Evolutionary conservation across 2,797 vertebrate species (phyloP).

Genomic region (Muscicapa striata): DNA sequence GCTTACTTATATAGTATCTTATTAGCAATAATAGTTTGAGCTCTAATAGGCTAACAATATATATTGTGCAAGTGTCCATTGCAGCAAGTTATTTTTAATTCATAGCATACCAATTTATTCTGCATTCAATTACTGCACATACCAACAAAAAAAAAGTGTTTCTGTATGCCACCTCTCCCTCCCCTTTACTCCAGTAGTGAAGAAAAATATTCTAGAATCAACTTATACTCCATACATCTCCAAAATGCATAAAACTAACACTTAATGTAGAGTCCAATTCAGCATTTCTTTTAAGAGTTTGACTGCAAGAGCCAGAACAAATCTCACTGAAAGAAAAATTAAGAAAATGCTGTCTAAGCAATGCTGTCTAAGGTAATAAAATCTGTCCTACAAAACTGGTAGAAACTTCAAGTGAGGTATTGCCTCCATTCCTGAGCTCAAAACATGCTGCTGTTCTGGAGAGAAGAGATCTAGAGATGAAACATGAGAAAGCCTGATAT

Average conservation of each 20-base stretch:
- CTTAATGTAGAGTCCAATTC: neutral
- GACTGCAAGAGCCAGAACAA: neutral
- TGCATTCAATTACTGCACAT: constrained; percentile 6
- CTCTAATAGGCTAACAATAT: constrained; percentile 48
- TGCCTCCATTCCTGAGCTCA: neutral
- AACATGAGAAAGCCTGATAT: neutral
- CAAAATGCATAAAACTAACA: neutral
- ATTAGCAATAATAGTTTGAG: constrained; percentile 6
- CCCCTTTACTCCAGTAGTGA: neutral
- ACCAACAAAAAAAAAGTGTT: neutral
- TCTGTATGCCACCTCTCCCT: neutral
- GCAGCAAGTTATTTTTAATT: constrained; percentile 40
- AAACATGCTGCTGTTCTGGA: neutral
- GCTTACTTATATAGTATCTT: neutral
- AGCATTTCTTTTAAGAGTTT: neutral
- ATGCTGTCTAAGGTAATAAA: neutral
- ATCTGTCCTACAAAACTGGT: neutral
- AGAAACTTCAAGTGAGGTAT: neutral
- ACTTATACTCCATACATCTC: neutral
- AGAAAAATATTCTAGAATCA: neutral
- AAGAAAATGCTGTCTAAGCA: neutral
- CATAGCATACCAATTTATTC: neutral
- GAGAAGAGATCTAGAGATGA: neutral
- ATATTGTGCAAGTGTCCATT: constrained; percentile 40
- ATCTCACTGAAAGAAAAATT: neutral